Conservation (phyloP, 2,113 vertebrate genomes). For the Peromyscus maniculatus region DNA sequence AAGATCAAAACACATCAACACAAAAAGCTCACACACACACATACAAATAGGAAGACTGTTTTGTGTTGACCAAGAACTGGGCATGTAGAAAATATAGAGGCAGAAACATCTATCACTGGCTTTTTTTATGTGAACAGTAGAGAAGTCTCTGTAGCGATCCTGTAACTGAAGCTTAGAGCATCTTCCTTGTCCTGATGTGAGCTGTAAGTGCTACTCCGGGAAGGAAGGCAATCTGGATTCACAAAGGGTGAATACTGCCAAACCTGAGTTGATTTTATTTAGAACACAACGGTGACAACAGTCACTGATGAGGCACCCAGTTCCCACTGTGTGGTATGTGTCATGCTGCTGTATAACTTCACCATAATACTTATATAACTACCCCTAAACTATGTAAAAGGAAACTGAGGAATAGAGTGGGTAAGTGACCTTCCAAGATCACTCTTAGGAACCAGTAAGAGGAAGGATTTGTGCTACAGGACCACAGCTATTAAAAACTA, state of each 20-base stretch:
- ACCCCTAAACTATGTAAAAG: not conserved
- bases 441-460: not conserved
- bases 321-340: not conserved
- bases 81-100: not conserved
- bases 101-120: not conserved
- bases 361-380: not conserved
- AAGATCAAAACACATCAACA: not conserved
- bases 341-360: not conserved
- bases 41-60: not conserved
- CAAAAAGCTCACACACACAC: not conserved
- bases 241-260: not conserved
- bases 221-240: not conserved
- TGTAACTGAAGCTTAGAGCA: not conserved
- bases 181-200: constrained; percentile 5
- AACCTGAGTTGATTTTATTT: not conserved
- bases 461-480: not conserved
- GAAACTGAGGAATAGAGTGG: not conserved
- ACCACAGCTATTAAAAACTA: not conserved
- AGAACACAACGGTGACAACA: not conserved
- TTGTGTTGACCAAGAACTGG: not conserved
- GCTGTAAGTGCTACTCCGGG: not conserved
- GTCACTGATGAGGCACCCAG: not conserved
- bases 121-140: not conserved
- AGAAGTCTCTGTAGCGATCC: not conserved
- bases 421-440: not conserved